phyloP scores from a whole-genome alignment of 1,140 invertebrate genomes.

The Chlorops oryzae region DNA sequence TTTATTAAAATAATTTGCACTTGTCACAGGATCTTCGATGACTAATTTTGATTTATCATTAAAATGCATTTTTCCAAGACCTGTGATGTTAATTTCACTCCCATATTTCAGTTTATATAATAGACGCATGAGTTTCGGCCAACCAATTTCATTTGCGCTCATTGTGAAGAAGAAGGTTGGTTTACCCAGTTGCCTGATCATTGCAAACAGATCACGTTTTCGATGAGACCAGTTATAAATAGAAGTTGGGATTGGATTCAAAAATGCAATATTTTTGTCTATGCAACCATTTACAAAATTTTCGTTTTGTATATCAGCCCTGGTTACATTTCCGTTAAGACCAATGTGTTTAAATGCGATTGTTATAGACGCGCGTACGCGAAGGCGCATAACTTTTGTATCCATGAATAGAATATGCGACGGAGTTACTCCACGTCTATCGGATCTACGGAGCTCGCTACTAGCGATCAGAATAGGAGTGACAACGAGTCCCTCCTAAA shows the following conservation, averaged over 20 bases:
- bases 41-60: conserved; percentile 33
- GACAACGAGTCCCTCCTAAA: conserved; percentile 17
- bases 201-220: too few species aligned
- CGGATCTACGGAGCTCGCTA: conserved; percentile 14
- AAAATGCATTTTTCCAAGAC: conserved; percentile 12
- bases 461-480: conserved; percentile 1
- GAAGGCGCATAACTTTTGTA: conserved; percentile 12
- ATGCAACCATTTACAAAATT: conserved; percentile 15
- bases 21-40: conserved; percentile 49
- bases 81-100: conserved; percentile 20
- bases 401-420: conserved; percentile 18
- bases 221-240: conserved; percentile 31
- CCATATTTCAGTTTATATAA: conserved; percentile 42
- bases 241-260: conserved; percentile 30
- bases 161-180: too few species aligned
- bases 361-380: conserved; percentile 3
- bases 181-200: too few species aligned
- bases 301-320: conserved; percentile 30
- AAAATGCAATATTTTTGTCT: conserved; percentile 18
- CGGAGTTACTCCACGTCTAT: conserved; percentile 8
- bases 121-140: conserved; percentile 42
- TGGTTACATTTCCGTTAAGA: conserved; percentile 20
- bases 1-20: conserved; percentile 47
- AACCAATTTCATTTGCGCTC: too few species aligned
- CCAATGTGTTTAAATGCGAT: conserved; percentile 27